Percentiles rank a stretch among this genome's conserved stretches.
Evolutionary conservation across 2,797 vertebrate species (phyloP).

Genomic region (Sandelia bainsii): DNA sequence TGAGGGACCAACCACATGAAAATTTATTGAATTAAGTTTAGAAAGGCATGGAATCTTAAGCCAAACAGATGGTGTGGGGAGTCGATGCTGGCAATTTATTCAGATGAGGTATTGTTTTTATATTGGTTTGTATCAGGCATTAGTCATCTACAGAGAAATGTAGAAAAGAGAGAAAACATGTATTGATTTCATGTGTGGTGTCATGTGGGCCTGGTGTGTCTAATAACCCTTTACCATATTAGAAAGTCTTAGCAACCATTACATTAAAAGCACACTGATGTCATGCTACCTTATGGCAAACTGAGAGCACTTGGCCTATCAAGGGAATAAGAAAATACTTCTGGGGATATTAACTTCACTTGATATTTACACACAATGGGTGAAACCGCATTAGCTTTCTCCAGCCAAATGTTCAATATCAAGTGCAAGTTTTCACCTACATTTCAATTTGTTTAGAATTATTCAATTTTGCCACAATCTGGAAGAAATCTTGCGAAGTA

Average conservation of each 20-base stretch:
- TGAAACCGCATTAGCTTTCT: constrained; percentile 44
- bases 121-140: constrained; percentile 64
- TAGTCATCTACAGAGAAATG: constrained; percentile 62
- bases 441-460: constrained; percentile 69
- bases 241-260: constrained; percentile 36
- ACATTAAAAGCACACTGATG: constrained; percentile 53
- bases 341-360: constrained; percentile 59
- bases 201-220: constrained; percentile 42
- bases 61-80: constrained; percentile 76
- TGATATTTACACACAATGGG: constrained; percentile 58
- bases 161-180: constrained; percentile 41
- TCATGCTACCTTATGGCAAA: constrained; percentile 61
- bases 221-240: constrained; percentile 47
- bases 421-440: constrained; percentile 61
- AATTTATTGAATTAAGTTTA: constrained; percentile 75
- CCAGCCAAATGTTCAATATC: constrained; percentile 53
- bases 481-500: constrained; percentile 58
- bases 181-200: constrained; percentile 60
- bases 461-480: constrained; percentile 67
- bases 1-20: constrained; percentile 64
- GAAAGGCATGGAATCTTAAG: constrained; percentile 58
- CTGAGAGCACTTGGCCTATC: constrained; percentile 24
- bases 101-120: constrained; percentile 72
- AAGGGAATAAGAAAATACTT: constrained; percentile 58
- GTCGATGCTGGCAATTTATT: constrained; percentile 44